Evolutionary conservation across 2,888 invertebrate genomes (phyloP), one percentile per base, ranked within the genome.

Genomic region (Serrognathus titanus): DNA sequence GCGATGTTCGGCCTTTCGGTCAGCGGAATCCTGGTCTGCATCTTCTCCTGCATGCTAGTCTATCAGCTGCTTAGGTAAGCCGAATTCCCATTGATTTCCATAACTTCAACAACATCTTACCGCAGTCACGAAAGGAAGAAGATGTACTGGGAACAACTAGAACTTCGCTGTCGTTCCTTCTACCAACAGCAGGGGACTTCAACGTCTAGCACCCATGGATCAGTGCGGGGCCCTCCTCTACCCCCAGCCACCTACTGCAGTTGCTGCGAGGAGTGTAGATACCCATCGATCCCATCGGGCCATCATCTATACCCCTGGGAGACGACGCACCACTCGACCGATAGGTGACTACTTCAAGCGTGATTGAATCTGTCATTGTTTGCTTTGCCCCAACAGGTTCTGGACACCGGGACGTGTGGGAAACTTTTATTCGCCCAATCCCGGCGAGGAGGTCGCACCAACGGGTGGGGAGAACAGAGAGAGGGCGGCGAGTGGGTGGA

Each of bases 121-220:
- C 78, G 3, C 71, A 92, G 93, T 65, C 94, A 94, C 72, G 94
- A 94, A 77, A 88, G 92, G 61, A 94, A 94, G 80, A 94, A 94
- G 79, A 93, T 92, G 89, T 94, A 94, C 75, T 94, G 94, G 94
- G 93, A 93, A 69, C 93, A 94, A 78, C 72, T 94, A 75, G 94
- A 94, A 74, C 76, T 93, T 51, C 81, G 92, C 55, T 91, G 94
- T 74, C 82, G 93, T 59, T 90, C 92, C 1, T 76, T 94, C 56
- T 92, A 92, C 69, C 82, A 84, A 41, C 82, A 83, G 67, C 83
- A 82, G 36, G 67, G 66, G 11, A 77, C 64, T 9, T 70, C 73
- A 3, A 68, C 74, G 11, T 51, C 63, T 16, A 77, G 76, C 59
- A 71, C 72, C 12, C 75, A 75, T 48, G 75, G 77, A 35, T 78